These are phyloP conservation scores for Bradypodion pumilum DNA, from an alignment of 2,797 vertebrate species.

Conservation along the genomic window DNA sequence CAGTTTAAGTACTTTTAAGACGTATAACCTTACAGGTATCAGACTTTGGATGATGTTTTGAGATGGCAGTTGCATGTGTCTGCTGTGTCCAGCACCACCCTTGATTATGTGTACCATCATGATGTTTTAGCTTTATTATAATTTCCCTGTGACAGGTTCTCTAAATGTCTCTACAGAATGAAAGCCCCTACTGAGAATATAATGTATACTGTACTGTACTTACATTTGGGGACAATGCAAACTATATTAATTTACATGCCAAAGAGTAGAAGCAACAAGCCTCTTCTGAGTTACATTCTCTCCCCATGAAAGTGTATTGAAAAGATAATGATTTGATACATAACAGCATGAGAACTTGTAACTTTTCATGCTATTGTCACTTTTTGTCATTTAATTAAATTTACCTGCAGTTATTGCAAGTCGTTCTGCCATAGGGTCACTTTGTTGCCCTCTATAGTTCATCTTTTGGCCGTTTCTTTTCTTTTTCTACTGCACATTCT, in stretches of 20 bases:
- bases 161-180: slow-evolving; percentile 8
- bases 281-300: not conserved
- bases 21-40: slow-evolving; percentile 9
- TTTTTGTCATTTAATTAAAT: not conserved
- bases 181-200: slow-evolving; percentile 5
- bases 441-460: not conserved
- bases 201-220: not conserved
- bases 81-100: slow-evolving; percentile 16
- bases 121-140: slow-evolving; percentile 49
- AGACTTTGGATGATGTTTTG: slow-evolving; percentile 3
- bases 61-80: not conserved
- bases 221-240: not conserved
- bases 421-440: not conserved
- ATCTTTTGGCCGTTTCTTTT: not conserved
- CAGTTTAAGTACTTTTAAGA: slow-evolving; percentile 32
- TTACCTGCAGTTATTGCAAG: not conserved
- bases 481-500: not conserved
- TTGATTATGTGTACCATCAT: slow-evolving; percentile 40
- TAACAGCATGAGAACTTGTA: not conserved
- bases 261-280: slow-evolving; percentile 9
- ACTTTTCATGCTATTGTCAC: not conserved
- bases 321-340: not conserved
- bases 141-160: slow-evolving; percentile 36
- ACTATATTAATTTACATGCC: slow-evolving; percentile 6
- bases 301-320: not conserved